Evolutionary conservation across 92 coral and sea anemone genomes (phyloP).

Genomic region (Chrysogorgia sp.): DNA sequence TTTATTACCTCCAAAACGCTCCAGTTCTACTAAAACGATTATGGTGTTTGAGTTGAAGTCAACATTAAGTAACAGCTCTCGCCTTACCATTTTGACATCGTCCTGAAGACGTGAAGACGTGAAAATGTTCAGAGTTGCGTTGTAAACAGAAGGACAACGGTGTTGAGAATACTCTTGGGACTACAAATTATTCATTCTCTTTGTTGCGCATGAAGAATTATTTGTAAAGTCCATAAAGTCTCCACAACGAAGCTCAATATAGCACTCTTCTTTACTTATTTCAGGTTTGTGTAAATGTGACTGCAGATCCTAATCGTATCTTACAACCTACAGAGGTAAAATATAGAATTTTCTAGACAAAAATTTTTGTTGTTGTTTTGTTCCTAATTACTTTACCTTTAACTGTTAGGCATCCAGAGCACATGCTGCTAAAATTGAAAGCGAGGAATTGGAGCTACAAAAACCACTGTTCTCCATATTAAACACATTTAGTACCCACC

Average conservation of each 20-base stretch:
- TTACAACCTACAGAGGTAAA: slow-evolving; percentile 81
- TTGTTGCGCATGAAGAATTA: too few relatives aligned
- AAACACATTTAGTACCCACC: slow-evolving; percentile 41
- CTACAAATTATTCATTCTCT: too few relatives aligned
- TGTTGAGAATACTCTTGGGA: too few relatives aligned
- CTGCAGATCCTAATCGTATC: slow-evolving; percentile 77
- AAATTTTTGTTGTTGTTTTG: neutral
- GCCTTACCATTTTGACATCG: too few relatives aligned
- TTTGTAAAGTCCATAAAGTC: too few relatives aligned
- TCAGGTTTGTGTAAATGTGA: slow-evolving; percentile 85
- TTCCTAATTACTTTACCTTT: neutral
- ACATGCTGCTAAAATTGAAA: slow-evolving; percentile 74
- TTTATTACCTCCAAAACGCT: too few relatives aligned
- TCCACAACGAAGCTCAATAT: neutral
- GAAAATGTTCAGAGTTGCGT: too few relatives aligned
- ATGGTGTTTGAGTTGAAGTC: too few relatives aligned
- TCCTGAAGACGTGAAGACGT: too few relatives aligned
- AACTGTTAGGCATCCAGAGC: slow-evolving; percentile 78
- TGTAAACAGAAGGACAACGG: too few relatives aligned
- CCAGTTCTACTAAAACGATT: too few relatives aligned
- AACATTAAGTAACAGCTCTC: too few relatives aligned
- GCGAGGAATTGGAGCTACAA: slow-evolving; percentile 90
- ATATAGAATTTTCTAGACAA: neutral
- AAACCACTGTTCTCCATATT: slow-evolving; percentile 81
- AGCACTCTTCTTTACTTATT: neutral